Percentiles rank a stretch among this genome's conserved stretches.
Conservation (phyloP, 92 coral and sea anemone species). For the Paragorgia papillata region DNA sequence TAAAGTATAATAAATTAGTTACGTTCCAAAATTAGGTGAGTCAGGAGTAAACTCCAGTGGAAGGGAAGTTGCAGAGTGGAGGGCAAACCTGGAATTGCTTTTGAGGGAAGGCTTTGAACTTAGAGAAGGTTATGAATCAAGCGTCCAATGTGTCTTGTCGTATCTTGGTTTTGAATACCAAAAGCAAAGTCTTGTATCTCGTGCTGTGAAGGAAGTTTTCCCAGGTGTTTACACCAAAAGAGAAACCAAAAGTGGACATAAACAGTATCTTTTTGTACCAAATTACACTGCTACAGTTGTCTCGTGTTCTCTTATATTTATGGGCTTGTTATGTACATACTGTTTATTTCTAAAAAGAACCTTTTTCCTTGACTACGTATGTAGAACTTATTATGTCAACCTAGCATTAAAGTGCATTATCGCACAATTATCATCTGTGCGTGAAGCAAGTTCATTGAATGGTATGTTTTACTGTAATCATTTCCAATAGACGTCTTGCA, state of each 20-base stretch:
- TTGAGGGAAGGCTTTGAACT: slow-evolving; percentile 30
- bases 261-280: slow-evolving; percentile 32
- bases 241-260: slow-evolving; percentile 40
- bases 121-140: slow-evolving; percentile 25
- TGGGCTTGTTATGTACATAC: background rate
- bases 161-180: slow-evolving; percentile 29
- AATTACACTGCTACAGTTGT: background rate
- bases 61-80: slow-evolving; percentile 30
- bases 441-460: background rate
- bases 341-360: background rate
- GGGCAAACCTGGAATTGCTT: slow-evolving; percentile 21
- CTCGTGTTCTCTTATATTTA: background rate
- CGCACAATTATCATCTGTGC: background rate
- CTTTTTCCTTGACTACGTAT: background rate
- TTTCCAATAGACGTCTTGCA: background rate
- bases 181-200: slow-evolving; percentile 34
- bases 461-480: background rate
- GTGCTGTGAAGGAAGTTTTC: slow-evolving; percentile 43
- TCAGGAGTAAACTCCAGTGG: slow-evolving; percentile 50
- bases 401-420: background rate
- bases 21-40: no score
- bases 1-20: background rate
- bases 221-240: slow-evolving; percentile 38
- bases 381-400: slow-evolving; percentile 13
- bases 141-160: slow-evolving; percentile 33